These are phyloP conservation scores for Anodontia alba DNA, from an alignment of 2,888 invertebrate genomes.

Conservation along the genomic window DNA sequence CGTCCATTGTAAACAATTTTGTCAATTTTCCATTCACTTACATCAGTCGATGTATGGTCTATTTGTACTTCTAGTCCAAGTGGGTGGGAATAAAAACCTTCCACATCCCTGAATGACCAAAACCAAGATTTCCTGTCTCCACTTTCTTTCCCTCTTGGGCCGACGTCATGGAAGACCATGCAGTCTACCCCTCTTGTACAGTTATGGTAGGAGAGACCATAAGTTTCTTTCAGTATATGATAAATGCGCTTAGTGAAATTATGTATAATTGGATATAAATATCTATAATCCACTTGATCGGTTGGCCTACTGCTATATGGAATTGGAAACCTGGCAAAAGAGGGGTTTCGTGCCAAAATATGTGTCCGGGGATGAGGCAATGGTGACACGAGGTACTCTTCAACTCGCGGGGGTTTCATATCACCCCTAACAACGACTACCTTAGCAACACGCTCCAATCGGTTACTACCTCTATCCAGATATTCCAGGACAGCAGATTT, in stretches of 20 bases:
- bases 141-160: slow-evolving; percentile 71
- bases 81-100: slow-evolving; percentile 77
- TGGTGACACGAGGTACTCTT: slow-evolving; percentile 79
- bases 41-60: slow-evolving; percentile 68
- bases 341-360: slow-evolving; percentile 68
- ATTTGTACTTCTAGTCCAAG: slow-evolving; percentile 77
- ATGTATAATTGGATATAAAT: slow-evolving; percentile 60
- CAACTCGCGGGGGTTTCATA: slow-evolving; percentile 69
- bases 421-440: slow-evolving; percentile 77
- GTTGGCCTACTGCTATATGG: slow-evolving; percentile 74
- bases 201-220: slow-evolving; percentile 72
- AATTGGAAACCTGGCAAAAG: slow-evolving; percentile 69
- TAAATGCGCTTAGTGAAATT: slow-evolving; percentile 62
- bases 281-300: slow-evolving; percentile 70
- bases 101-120: slow-evolving; percentile 74
- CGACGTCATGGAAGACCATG: slow-evolving; percentile 71
- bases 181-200: slow-evolving; percentile 72
- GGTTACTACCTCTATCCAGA: slow-evolving; percentile 66
- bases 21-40: slow-evolving; percentile 70
- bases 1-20: slow-evolving; percentile 76
- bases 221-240: slow-evolving; percentile 71
- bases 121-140: slow-evolving; percentile 76
- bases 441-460: slow-evolving; percentile 73
- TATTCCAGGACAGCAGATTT: slow-evolving; percentile 72
- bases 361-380: slow-evolving; percentile 72